Base-by-base conservation (phyloP, 53 echinoderm and acorn worm genomes). In the Hippasteria phrygiana region DNA sequence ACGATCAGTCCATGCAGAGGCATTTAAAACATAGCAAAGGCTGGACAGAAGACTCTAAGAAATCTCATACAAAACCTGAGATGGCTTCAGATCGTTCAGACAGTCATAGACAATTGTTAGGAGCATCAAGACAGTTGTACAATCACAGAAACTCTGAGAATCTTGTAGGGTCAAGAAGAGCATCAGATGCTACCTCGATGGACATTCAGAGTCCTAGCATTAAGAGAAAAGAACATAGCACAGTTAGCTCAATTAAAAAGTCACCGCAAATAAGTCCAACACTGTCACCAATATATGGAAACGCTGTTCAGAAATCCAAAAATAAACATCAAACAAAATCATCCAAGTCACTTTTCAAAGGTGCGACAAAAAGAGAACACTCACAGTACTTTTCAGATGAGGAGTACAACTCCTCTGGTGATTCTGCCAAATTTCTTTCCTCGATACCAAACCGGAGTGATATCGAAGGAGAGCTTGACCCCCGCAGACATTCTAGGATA, bases 351-450 rank as follows among this genome's bases (percentile, higher is more conserved):
- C 16, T 9, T 4, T 36, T 34, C 4, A 84, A 38, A 39, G 3
- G 7, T 20, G 51, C 12, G 12, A 24, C 27, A 2, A 32, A 71
- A 43, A 9, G 38, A 46, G 85, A 85, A 51, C 71, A 85, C 51
- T 38, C 85, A 0, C 70, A 46, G 51, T 34, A 85, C 70, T 70
- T 69, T 53, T 85, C 85, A 4, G 85, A 85, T 11, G 55, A 71
- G 11, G 85, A 85, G 71, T 32, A 38, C 50, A 71, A 85, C 37
- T 85, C 85, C n/a, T 85, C 85, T 2, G 85, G 71, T n/a, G 71
- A 85, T 36, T 46, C 48, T 22, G 85, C 85, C 12, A 69, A 71
- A n/a, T 85, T 85, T 51, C 42, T 85, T 12, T 69, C 71, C 53
- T 70, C 70, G 7, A 50, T 48, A 51, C 39, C 85, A 7, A 28